A percentile compares a stretch with the other conserved stretches of the same genome.
Evolutionary conservation across 2,797 vertebrate species (phyloP).

Genomic region (Bradypus variegatus): DNA sequence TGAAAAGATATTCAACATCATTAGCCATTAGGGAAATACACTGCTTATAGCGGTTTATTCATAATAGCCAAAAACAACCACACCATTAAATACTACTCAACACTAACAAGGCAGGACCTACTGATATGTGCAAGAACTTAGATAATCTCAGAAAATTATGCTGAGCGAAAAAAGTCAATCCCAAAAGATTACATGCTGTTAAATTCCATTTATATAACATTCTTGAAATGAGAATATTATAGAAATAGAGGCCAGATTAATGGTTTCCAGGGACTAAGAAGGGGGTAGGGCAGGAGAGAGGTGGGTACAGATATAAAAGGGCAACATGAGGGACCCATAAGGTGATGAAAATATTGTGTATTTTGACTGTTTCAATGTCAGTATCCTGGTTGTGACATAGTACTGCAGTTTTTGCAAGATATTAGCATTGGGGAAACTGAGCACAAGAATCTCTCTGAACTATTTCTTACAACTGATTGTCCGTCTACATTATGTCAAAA

Average conservation of each 20-base stretch:
- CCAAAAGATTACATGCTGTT: background rate
- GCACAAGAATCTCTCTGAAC: background rate
- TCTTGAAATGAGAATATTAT: background rate
- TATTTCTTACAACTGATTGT: background rate
- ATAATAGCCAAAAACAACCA: too few relatives aligned
- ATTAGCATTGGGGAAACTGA: background rate
- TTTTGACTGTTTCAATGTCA: background rate
- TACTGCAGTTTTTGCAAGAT: background rate
- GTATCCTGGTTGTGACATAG: background rate
- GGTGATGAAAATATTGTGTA: background rate
- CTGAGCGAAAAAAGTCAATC: background rate
- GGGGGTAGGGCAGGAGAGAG: background rate
- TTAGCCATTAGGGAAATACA: too few relatives aligned
- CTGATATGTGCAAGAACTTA: background rate
- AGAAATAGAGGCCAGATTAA: background rate
- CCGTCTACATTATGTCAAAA: background rate
- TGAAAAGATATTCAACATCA: too few relatives aligned
- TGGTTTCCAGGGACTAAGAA: background rate
- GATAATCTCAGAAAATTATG: background rate
- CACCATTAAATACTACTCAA: too few relatives aligned
- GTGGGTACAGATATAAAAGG: background rate
- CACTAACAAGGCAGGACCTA: background rate
- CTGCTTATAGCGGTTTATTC: too few relatives aligned
- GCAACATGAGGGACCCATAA: background rate
- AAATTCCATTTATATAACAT: background rate